Evolutionary conservation across 2,888 invertebrate species (phyloP), one percentile per base, ranked within the genome.

Genomic region (Xestobium rufovillosum): DNA sequence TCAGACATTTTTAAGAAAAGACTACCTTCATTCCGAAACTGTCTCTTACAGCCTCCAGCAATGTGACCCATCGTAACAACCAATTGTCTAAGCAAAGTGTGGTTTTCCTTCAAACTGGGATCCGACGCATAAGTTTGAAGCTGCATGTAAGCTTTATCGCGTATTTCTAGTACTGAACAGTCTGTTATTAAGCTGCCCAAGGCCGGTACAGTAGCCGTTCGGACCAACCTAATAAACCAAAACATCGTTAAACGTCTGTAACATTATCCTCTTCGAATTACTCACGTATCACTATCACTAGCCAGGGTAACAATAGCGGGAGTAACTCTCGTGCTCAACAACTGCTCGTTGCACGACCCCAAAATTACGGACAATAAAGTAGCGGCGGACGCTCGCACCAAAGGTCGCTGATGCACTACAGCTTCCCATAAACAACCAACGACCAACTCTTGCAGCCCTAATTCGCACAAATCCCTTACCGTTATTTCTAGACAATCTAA

Each of bases 281-380:
- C 75, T 69, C 68, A 79, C 77, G 75, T 62, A 54, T 82, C 78
- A 40, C 72, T 68, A 59, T 83, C 82, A 54, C 71, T 78, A 23
- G 80, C 78, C 25, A 83, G 63, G 0, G 82, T 82, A 27, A 82
- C 74, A 13, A 82, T 69, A 14, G 80, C 81, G n/a, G 80, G 80
- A 13, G 76, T 70, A 26, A 81, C 69, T 55, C 76, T 70, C 3
- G 72, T 62, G 17, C 71, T 70, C 10, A 78, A 66, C 36, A 76
- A 59, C 28, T 61, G 63, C 43, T 79, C 76, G 34, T 68, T 67
- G 31, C 78, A 68, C 29, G 64, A 63, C 29, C 68, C 67, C 36
- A 78, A 68, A 16, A 76, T 62, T 23, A 70, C 61, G 42, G 73
- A 70, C 59, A 81, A 75, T 34, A 82, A 57, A 26, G 68, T 63